Evolutionary conservation across 2,888 invertebrate genomes (phyloP).

Genomic region (Blastobasis lacticolella): DNA sequence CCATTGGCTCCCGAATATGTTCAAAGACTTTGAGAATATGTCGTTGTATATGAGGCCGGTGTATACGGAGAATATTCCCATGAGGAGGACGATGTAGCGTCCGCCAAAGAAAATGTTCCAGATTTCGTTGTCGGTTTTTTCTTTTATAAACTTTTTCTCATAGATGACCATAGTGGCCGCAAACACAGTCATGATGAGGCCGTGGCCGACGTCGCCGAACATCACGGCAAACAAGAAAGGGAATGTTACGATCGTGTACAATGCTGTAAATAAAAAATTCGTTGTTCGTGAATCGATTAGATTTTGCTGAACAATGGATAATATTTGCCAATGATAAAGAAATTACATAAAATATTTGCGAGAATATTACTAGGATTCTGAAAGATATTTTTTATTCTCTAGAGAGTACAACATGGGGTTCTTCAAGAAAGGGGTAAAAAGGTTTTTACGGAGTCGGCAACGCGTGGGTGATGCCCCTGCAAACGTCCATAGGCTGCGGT

Average conservation of each 20-base stretch:
- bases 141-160: conserved; percentile 73
- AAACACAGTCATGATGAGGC: conserved; percentile 78
- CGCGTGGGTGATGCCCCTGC: too few relatives aligned
- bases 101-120: conserved; percentile 83
- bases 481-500: too few relatives aligned
- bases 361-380: too few relatives aligned
- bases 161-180: conserved; percentile 77
- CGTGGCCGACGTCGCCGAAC: conserved; percentile 86
- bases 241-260: conserved; percentile 83
- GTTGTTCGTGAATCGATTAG: too few relatives aligned
- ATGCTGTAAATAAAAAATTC: conserved; percentile 58
- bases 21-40: conserved; percentile 80
- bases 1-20: conserved; percentile 81
- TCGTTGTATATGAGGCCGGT: conserved; percentile 85
- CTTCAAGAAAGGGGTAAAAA: too few relatives aligned
- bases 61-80: conserved; percentile 84
- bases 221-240: conserved; percentile 86
- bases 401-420: too few relatives aligned
- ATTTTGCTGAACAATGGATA: too few relatives aligned
- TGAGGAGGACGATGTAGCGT: conserved; percentile 81
- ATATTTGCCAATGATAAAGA: too few relatives aligned
- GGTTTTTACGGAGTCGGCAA: too few relatives aligned
- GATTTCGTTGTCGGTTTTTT: conserved; percentile 75
- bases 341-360: too few relatives aligned
- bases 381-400: too few relatives aligned